phyloP scores from a whole-genome alignment of 2,113 vertebrate genomes.

The Chaetodon auriga region DNA sequence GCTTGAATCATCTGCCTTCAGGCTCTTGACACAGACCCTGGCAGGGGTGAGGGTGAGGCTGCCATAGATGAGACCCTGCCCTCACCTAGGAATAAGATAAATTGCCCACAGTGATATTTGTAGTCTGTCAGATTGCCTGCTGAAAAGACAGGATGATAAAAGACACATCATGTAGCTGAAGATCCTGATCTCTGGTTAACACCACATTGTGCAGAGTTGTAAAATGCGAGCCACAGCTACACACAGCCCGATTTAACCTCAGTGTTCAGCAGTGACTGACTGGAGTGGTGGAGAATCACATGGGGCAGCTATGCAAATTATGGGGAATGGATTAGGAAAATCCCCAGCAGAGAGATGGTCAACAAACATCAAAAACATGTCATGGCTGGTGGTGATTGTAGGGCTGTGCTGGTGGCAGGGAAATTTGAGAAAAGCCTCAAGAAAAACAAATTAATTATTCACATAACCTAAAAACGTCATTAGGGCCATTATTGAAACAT shows the following conservation, averaged over 20 bases:
- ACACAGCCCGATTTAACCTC: background rate
- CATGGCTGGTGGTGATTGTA: background rate
- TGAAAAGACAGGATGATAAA: background rate
- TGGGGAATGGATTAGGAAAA: slow-evolving; percentile 10
- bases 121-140: background rate
- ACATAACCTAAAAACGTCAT: background rate
- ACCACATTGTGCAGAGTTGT: background rate
- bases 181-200: background rate
- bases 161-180: background rate
- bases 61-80: slow-evolving; percentile 24
- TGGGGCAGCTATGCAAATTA: slow-evolving; percentile 3
- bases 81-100: background rate
- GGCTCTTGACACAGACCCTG: slow-evolving; percentile 14
- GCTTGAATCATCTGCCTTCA: slow-evolving; percentile 19
- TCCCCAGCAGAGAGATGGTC: background rate
- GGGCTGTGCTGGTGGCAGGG: background rate
- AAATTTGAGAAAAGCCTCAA: background rate
- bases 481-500: background rate
- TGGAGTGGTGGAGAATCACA: slow-evolving; percentile 25
- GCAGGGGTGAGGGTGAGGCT: slow-evolving; percentile 13
- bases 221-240: background rate
- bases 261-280: background rate
- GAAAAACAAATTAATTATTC: background rate
- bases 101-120: background rate
- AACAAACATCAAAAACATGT: background rate